Conservation (phyloP, 2,888 invertebrate species). For the Hartigia nigra region DNA sequence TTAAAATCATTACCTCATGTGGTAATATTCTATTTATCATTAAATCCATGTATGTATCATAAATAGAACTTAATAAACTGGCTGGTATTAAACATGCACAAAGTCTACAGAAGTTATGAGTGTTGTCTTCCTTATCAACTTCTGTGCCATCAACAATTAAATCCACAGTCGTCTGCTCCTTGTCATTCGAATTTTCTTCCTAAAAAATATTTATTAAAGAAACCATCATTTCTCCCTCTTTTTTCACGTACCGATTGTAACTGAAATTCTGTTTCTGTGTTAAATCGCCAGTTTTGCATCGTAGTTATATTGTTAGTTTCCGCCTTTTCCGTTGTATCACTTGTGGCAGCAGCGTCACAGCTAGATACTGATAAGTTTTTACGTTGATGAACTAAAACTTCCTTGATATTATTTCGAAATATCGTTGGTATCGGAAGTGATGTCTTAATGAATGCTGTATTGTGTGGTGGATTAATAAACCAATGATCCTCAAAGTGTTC, state of each 20-base stretch:
- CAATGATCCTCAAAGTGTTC: conserved; percentile 32
- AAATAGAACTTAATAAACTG: conserved; percentile 9
- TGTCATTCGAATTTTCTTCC: not conserved
- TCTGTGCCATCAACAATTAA: not conserved
- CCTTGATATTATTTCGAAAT: conserved; percentile 1
- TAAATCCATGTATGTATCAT: conserved; percentile 2
- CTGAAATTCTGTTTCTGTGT: not conserved
- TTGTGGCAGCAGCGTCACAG: not conserved
- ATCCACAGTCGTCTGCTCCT: not conserved
- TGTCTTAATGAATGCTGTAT: conserved; percentile 21
- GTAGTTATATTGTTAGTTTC: not conserved
- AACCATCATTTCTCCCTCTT: not conserved
- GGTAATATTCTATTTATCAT: conserved; percentile 11
- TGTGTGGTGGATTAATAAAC: conserved; percentile 28
- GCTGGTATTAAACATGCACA: conserved; percentile 11
- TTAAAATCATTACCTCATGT: conserved; percentile 2
- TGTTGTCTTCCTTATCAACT: conserved; percentile 10
- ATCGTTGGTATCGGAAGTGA: conserved; percentile 1
- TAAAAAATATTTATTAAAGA: not conserved
- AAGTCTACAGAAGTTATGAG: conserved; percentile 13
- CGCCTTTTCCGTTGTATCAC: not conserved
- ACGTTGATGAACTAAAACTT: not conserved
- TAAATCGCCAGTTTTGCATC: not conserved
- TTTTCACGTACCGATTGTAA: not conserved
- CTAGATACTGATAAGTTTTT: not conserved